Conservation (phyloP, 2,888 invertebrate species). For the Acleris sparsana region DNA sequence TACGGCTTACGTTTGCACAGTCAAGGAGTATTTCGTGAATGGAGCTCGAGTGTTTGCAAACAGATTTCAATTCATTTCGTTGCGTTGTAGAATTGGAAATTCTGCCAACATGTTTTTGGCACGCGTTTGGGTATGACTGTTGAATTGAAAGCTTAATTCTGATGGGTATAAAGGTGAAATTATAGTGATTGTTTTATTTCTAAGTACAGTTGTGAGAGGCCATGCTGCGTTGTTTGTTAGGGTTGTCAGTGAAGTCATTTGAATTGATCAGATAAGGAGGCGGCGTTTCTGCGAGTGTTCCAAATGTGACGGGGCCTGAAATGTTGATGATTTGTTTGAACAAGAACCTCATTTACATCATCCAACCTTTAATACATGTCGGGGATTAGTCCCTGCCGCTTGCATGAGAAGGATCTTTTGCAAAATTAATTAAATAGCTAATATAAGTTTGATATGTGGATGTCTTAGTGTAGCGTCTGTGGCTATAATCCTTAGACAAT, state of each 20-base stretch:
- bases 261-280: slow-evolving; percentile 56
- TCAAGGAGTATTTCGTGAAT: slow-evolving; percentile 52
- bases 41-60: slow-evolving; percentile 32
- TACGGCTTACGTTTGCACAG: slow-evolving; percentile 49
- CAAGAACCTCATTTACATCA: slow-evolving; percentile 18
- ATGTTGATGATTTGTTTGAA: slow-evolving; percentile 19
- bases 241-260: slow-evolving; percentile 62
- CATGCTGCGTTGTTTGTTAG: slow-evolving; percentile 70
- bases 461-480: too few relatives aligned
- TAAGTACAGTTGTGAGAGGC: slow-evolving; percentile 44
- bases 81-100: slow-evolving; percentile 30
- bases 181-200: slow-evolving; percentile 37
- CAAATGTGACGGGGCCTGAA: slow-evolving; percentile 12
- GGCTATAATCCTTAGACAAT: too few relatives aligned
- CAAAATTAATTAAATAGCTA: too few relatives aligned
- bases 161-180: slow-evolving; percentile 44
- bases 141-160: slow-evolving; percentile 44
- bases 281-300: slow-evolving; percentile 22
- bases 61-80: slow-evolving; percentile 35
- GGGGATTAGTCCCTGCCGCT: too few relatives aligned
- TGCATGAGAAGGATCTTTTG: too few relatives aligned
- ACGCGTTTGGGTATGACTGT: slow-evolving; percentile 37
- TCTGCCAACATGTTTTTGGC: slow-evolving; percentile 22
- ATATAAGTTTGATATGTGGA: too few relatives aligned
- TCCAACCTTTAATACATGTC: slow-evolving; percentile 10